Conservation (phyloP, 1,140 invertebrate species). For the Drosophila subobscura region DNA sequence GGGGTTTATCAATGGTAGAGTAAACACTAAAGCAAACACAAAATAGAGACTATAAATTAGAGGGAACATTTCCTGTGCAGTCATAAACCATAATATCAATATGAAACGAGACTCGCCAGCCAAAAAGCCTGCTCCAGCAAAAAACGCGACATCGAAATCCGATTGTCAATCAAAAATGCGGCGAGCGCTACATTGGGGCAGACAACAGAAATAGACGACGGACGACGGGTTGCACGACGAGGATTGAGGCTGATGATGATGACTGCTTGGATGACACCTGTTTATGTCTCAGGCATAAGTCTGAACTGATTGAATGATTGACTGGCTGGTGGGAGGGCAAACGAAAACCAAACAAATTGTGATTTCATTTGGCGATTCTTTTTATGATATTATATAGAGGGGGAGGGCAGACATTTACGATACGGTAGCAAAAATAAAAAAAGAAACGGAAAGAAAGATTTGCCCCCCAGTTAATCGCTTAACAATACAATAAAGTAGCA, state of each 20-base stretch:
- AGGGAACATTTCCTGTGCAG: constrained; percentile 46
- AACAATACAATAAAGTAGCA: constrained; percentile 83
- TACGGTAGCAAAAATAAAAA: constrained; percentile 38
- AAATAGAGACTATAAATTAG: constrained; percentile 34
- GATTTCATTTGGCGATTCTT: constrained; percentile 53
- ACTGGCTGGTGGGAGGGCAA: constrained; percentile 24
- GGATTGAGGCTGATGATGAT: constrained; percentile 9
- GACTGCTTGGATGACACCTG: constrained; percentile 38
- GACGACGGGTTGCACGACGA: constrained; percentile 19
- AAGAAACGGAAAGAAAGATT: constrained; percentile 58
- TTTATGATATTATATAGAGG: constrained; percentile 55
- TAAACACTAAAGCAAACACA: constrained; percentile 24
- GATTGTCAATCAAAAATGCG: constrained; percentile 73
- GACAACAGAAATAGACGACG: constrained; percentile 19
- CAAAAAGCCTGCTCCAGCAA: constrained; percentile 3
- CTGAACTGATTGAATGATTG: constrained; percentile 29
- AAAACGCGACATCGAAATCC: constrained; percentile 61
- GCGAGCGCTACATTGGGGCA: constrained; percentile 15
- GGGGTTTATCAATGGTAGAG: constrained; percentile 43
- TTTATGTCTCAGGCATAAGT: constrained; percentile 41
- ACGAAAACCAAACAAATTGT: constrained; percentile 11
- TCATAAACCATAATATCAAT: constrained; percentile 51
- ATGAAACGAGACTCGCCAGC: constrained; percentile 40
- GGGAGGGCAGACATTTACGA: constrained; percentile 37
- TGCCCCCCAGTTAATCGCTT: constrained; percentile 74